These are phyloP conservation scores for Medauroidea extradentata DNA, from an alignment of 1,140 invertebrate genomes.

Conservation along the genomic window DNA sequence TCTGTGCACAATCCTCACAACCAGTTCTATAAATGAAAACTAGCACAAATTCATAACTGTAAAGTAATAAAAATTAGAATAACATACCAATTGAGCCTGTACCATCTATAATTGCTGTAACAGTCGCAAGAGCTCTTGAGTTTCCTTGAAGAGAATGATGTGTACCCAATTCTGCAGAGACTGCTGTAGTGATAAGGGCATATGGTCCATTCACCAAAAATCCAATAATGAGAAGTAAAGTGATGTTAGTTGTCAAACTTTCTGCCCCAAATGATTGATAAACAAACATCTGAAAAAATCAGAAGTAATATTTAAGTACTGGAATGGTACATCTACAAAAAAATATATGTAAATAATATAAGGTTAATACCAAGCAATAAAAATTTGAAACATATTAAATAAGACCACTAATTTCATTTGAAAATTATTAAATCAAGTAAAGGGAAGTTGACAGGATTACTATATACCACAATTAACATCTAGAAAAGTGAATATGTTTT, in stretches of 20 bases:
- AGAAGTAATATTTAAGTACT: constrained; percentile 1
- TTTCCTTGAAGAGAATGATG: constrained; percentile 80
- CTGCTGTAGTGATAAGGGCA: constrained; percentile 92
- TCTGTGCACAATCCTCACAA: too few species aligned
- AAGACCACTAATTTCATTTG: too few species aligned
- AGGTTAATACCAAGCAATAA: too few species aligned
- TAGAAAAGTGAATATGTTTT: too few species aligned
- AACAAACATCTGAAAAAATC: constrained; percentile 63
- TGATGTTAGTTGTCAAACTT: constrained; percentile 57
- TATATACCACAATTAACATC: too few species aligned
- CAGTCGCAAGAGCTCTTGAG: constrained; percentile 87
- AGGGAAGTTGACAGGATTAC: too few species aligned
- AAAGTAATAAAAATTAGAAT: background rate
- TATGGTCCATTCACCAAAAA: constrained; percentile 92
- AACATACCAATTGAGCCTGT: constrained; percentile 80
- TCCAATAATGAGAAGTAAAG: constrained; percentile 72
- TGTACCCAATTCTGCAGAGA: constrained; percentile 89
- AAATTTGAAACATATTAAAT: too few species aligned
- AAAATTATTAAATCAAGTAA: too few species aligned
- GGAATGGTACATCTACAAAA: too few species aligned
- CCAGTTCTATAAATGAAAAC: too few species aligned
- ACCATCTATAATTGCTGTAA: constrained; percentile 95
- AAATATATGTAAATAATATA: too few species aligned
- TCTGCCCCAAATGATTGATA: constrained; percentile 68
- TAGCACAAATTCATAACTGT: too few species aligned